Base-by-base conservation (phyloP, 1,140 invertebrate species). In the Drosophila nigrodunni region DNA sequence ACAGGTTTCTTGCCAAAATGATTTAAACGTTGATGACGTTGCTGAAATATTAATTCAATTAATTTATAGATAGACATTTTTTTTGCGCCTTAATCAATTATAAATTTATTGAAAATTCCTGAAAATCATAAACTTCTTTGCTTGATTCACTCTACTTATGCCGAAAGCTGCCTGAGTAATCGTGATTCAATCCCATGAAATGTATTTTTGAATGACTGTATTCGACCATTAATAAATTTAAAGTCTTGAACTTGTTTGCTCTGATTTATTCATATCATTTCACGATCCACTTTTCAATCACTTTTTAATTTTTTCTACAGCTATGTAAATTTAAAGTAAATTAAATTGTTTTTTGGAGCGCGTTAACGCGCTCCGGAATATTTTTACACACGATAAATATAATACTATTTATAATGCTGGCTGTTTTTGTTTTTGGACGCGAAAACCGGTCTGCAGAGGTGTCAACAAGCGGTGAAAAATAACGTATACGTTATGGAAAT, bases 371-470 rank as follows among this genome's bases (percentile, higher is more conserved):
- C 34, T 18, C 37, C 15, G 15, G 35, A 39, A 52, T 35, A 34
- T 35, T 52, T 54, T 54, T 54, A 37, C 2, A 15, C n/a, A 1
- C n/a, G 50, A 25, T 43, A 43, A 57, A 57, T 41, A 43, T 43
- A 57, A 57, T 8, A 39, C 21, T 64, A 50, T 43, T 64, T 52
- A 54, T 54, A 41, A 49, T 34, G 47, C 8, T 59, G 21, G 39
- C 47, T 60, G 49, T 30, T 30, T 30, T 30, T 30, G 25, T 30
- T 30, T 30, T 30, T 64, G 47, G 7, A 6, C 37, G 21, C 44
- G 30, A n/a, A 44, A 65, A 65, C 62, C 62, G 39, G 62, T 25
- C 55, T 25, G 1, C 5, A 35, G 13, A 65, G 62, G 62, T 65
- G 62, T 65, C 50, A 55, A 65, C 11, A 44, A 64, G 7, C 5